Base-by-base conservation (phyloP, 2,888 invertebrate genomes). In the Elaeidobius kamerunicus region DNA sequence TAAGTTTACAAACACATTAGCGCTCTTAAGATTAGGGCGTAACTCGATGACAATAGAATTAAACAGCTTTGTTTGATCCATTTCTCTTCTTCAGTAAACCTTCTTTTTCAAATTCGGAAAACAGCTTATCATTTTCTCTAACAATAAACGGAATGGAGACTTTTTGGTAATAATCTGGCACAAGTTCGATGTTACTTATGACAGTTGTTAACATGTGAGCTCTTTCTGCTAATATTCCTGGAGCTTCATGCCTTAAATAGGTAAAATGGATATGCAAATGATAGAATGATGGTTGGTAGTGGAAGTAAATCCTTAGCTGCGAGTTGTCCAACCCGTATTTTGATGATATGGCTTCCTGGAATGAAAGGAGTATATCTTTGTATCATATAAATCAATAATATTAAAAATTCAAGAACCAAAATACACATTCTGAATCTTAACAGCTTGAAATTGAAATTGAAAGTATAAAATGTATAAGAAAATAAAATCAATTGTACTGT, bases 211-310 rank as follows among this genome's bases (percentile, higher is more conserved):
- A 77, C 50, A 96, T 75, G 71, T 97, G 95, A 0, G 94, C 86
- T 66, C 86, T 86, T 69, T 94, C 93, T 11, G 85, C 84, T 73
- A 83, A 82, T 64, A 88, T 88, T 20, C 95, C 88, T 38, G 90
- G 87, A 0, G 88, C 85, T 62, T 91, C 88, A 74, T 85, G 85
- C 38, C 81, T 79, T 2, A 96, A 70, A 51, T 84, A 83, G 9
- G 91, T 91, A 67, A 96, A 91, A 72, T 99, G 98, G 0, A 98
- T 80, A 70, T 99, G 98, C 1, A 99, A 77, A 69, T 98, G 96
- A 73, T 95, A 97, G 75, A 94, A 99, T 0, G 95, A 91, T 0
- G 98, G 98, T 66, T 94, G 96, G 73, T 98, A 98, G 71, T 98
- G 97, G 0, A 97, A 71, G 71, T 89, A 98, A 56, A 91, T 81